Conservation (phyloP, 2,113 vertebrate species). For the Ciconia stormi region DNA sequence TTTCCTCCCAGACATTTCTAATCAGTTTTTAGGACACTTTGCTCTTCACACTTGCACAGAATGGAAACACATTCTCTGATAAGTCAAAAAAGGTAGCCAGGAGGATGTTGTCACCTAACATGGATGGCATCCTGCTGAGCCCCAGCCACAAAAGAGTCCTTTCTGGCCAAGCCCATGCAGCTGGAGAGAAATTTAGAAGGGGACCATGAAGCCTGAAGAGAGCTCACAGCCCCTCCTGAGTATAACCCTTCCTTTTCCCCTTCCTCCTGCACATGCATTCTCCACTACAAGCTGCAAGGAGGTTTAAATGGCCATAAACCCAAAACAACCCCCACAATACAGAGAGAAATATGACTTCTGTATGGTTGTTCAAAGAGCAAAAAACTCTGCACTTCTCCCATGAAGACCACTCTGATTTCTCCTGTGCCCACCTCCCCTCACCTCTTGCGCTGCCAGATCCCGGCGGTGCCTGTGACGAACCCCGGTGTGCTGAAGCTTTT, state of each 20-base stretch:
- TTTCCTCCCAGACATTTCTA: not conserved
- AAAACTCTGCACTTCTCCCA: not conserved
- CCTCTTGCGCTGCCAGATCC: not conserved
- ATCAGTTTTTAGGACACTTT: not conserved
- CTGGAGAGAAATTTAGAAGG: not conserved
- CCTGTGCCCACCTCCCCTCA: not conserved
- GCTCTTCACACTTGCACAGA: not conserved
- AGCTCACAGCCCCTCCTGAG: not conserved
- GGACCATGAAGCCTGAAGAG: not conserved
- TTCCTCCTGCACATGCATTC: not conserved
- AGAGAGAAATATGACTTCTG: not conserved
- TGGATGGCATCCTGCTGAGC: not conserved
- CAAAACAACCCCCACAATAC: not conserved
- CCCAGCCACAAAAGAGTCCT: not conserved
- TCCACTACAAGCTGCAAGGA: not conserved
- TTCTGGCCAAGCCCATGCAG: not conserved
- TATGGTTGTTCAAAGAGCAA: not conserved
- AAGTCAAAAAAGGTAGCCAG: not conserved
- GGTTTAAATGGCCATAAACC: not conserved
- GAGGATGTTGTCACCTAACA: not conserved
- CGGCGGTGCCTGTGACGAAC: fast-evolving
- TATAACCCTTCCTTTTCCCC: not conserved
- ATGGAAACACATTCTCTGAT: fast-evolving
- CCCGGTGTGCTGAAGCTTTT: not conserved
- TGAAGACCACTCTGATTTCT: not conserved